phyloP scores from a whole-genome alignment of 2,888 invertebrate genomes.

The Galerucella pusilla region DNA sequence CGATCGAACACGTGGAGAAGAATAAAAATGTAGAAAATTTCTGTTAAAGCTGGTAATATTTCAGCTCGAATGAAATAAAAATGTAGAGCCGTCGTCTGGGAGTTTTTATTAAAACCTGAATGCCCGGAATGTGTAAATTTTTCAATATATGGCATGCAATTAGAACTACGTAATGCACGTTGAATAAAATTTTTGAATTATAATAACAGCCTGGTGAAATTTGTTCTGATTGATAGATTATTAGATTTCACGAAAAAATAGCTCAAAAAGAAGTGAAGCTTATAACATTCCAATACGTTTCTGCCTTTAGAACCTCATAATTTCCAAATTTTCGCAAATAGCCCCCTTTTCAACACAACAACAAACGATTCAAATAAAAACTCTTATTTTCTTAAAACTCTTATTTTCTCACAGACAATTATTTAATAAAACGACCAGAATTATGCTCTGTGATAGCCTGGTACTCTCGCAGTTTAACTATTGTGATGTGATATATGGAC shows the following conservation, averaged over 20 bases:
- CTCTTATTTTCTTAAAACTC: no score
- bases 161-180: slow-evolving; percentile 9
- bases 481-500: no score
- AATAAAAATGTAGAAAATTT: slow-evolving; percentile 33
- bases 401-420: no score
- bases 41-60: slow-evolving; percentile 35
- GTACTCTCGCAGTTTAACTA: no score
- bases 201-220: neutral
- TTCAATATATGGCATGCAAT: slow-evolving; percentile 10
- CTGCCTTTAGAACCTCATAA: no score
- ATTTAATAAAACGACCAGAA: no score
- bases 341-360: no score
- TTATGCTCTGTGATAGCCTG: no score
- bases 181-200: neutral
- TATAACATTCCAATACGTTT: no score
- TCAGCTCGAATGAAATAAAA: slow-evolving; percentile 32
- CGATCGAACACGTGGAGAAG: slow-evolving; percentile 18
- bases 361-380: slow-evolving; percentile 30
- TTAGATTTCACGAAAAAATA: no score
- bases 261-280: no score
- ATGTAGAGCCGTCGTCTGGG: slow-evolving; percentile 22
- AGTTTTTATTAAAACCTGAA: slow-evolving; percentile 31
- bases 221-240: neutral
- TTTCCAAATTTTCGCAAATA: no score
- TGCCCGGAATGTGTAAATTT: slow-evolving; percentile 6